A percentile compares a stretch with the other conserved stretches of the same genome.
These are phyloP conservation scores for Drosophila parthenogenetica DNA, from an alignment of 2,888 invertebrate species.

Conservation along the genomic window DNA sequence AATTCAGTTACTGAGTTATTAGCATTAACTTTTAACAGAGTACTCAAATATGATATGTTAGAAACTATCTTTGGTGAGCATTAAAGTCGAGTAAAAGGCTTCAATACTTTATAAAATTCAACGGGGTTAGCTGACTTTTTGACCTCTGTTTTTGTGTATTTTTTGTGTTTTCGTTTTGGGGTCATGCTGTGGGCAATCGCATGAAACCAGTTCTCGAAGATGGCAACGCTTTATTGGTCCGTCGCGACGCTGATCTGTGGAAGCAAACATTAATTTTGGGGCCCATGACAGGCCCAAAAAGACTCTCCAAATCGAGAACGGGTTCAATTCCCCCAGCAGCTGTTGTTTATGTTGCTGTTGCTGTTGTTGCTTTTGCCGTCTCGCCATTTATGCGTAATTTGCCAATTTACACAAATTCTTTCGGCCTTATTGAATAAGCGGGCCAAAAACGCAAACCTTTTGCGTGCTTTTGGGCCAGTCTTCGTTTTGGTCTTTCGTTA, in stretches of 20 bases:
- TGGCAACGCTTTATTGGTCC: slow-evolving; percentile 35
- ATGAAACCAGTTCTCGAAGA: slow-evolving; percentile 44
- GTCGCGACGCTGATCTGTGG: slow-evolving; percentile 42
- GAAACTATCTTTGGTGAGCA: too few relatives aligned
- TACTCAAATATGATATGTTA: too few relatives aligned
- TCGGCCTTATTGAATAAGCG: slow-evolving; percentile 49
- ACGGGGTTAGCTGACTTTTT: slow-evolving; percentile 21
- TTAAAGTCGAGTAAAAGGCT: too few relatives aligned
- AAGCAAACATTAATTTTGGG: slow-evolving; percentile 44
- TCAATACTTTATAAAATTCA: background rate
- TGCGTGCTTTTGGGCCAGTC: slow-evolving; percentile 33
- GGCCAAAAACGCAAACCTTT: slow-evolving; percentile 38
- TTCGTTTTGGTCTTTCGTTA: background rate
- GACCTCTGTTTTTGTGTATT: slow-evolving; percentile 38
- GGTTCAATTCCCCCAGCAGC: slow-evolving; percentile 46
- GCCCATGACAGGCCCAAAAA: slow-evolving; percentile 42
- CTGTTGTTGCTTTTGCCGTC: slow-evolving; percentile 37
- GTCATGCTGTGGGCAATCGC: slow-evolving; percentile 35
- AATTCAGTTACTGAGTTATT: too few relatives aligned
- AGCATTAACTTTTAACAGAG: too few relatives aligned
- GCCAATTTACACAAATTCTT: slow-evolving; percentile 64
- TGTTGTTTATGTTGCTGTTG: slow-evolving; percentile 13
- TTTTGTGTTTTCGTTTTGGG: slow-evolving; percentile 15
- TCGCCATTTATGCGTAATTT: slow-evolving; percentile 63
- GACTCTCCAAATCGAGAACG: slow-evolving; percentile 3